phyloP scores from a whole-genome alignment of 1,140 invertebrate species.

The Aporrectodea caliginosa region DNA sequence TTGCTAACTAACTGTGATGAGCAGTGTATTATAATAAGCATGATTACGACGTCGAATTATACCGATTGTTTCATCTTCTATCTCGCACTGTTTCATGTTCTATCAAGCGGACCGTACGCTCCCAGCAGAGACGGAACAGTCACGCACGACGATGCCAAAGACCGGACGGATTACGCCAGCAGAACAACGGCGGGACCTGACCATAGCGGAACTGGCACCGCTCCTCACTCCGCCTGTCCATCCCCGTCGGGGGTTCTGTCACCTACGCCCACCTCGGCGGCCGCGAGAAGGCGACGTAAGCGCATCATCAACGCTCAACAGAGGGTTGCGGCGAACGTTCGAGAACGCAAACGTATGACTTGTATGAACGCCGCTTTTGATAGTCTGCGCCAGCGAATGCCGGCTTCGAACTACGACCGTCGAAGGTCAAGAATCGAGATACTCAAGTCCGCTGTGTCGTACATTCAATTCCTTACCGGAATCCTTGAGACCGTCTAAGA shows the following conservation, averaged over 20 bases:
- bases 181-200: too few species aligned
- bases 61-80: too few species aligned
- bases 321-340: constrained; percentile 50
- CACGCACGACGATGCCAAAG: too few species aligned
- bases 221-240: not conserved
- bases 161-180: too few species aligned
- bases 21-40: too few species aligned
- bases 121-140: too few species aligned
- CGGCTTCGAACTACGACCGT: constrained; percentile 97
- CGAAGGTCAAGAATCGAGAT: constrained; percentile 94
- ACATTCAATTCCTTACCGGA: constrained; percentile 6
- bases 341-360: constrained; percentile 90
- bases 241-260: not conserved
- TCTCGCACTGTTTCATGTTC: too few species aligned
- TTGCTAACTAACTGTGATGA: too few species aligned
- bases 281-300: constrained; percentile 26
- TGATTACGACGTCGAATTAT: too few species aligned
- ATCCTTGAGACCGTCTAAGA: not conserved
- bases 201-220: too few species aligned
- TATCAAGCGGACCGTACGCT: too few species aligned
- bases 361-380: constrained; percentile 97
- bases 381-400: constrained; percentile 61
- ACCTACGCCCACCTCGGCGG: not conserved
- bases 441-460: constrained; percentile 59
- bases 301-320: constrained; percentile 42